Evolutionary conservation across 37 sponge, comb jelly and placozoan species (phyloP), one percentile per base, ranked within the genome.

Genomic region (Crambe crambe): DNA sequence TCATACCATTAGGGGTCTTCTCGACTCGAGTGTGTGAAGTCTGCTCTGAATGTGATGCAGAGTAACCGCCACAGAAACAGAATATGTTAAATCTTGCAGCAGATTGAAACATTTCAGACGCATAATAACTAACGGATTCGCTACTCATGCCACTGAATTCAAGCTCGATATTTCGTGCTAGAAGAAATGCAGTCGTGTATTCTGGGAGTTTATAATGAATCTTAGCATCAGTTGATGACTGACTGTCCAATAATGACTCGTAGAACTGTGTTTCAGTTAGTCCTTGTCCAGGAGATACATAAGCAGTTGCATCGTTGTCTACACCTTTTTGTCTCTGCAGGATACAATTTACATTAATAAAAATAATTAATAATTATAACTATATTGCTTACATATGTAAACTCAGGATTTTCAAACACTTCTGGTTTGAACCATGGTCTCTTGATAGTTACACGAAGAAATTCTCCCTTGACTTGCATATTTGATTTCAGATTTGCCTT

Each of bases 391-490:
- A 76, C 76, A 76, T 59, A 76, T 35, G 61, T 59, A 23, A 72
- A 23, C 20, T 44, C 27, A 6, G 73, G 40, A 38, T 59, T 73
- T 44, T 72, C 42, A 58, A 87, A 87, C 2, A 87, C 25, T 25
- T 63, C 67, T 40, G 87, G 87, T 36, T 80, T 74, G 51, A 87
- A 87, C 87, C 87, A 87, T n/a, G 87, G 87, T 47, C 74, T 75
- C 63, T 80, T 70, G 21, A 87, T 67, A 30, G 68, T 75, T 0
- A 87, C 87, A 62, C 87, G 81, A 22, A 87, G 82, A 1, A 87
- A 58, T 56, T 87, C 60, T 38, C 87, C 87, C 21, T 37, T 51
- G 5, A 69, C 71, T n/a, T 29, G 57, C 22, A 74, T 60, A 3
- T 74, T 31, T 34, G 74, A 37, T 4, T 43, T 35, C 25, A 3